Percentiles rank a stretch among this genome's conserved stretches.
Conservation (phyloP, 2,797 vertebrate species). For the Esox masquinongy region DNA sequence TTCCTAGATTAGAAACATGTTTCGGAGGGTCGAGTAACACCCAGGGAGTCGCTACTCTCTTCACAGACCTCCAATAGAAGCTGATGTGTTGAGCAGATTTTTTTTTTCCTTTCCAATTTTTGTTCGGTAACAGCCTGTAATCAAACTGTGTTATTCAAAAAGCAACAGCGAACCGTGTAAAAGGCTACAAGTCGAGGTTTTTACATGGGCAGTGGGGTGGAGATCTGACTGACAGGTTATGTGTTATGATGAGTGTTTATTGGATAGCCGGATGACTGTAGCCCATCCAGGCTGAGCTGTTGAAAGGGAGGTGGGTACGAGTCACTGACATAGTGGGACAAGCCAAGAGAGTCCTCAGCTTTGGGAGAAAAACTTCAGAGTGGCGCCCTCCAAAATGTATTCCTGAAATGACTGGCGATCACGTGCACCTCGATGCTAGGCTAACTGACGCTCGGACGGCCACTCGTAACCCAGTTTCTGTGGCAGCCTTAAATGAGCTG, state of each 20-base stretch:
- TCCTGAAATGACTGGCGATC: constrained; percentile 44
- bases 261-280: constrained; percentile 52
- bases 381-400: constrained; percentile 22
- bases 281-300: constrained; percentile 45
- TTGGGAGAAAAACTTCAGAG: constrained; percentile 18
- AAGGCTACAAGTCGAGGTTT: constrained; percentile 52
- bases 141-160: constrained; percentile 62
- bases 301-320: constrained; percentile 32
- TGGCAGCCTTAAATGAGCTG: constrained; percentile 34
- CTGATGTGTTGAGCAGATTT: constrained; percentile 32
- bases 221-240: constrained; percentile 49
- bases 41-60: constrained; percentile 25
- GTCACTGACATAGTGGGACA: constrained; percentile 38
- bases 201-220: constrained; percentile 62
- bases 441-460: constrained; percentile 13
- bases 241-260: constrained; percentile 59
- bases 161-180: constrained; percentile 67
- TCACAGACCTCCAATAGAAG: constrained; percentile 39
- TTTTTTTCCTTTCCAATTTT: constrained; percentile 40
- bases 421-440: constrained; percentile 26
- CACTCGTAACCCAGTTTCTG: constrained; percentile 32
- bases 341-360: constrained; percentile 32
- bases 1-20: constrained; percentile 52
- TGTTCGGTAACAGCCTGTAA: constrained; percentile 47
- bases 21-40: constrained; percentile 46